These are phyloP conservation scores for Bombyx huttoni DNA, from an alignment of 2,888 invertebrate species.

Conservation along the genomic window DNA sequence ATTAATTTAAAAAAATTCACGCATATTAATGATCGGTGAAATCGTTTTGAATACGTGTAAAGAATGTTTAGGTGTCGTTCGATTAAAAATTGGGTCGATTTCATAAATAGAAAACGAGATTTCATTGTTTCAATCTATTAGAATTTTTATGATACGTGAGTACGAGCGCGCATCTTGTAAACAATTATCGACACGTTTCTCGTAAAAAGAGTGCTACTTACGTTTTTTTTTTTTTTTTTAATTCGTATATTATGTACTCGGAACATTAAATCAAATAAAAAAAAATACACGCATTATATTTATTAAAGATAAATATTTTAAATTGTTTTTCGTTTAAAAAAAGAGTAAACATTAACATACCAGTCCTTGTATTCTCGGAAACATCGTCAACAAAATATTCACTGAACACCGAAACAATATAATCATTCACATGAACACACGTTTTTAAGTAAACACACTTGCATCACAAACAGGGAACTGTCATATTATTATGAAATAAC, in stretches of 20 bases:
- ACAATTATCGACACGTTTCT: too few species aligned
- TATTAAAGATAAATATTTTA: too few species aligned
- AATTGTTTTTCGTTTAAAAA: neutral
- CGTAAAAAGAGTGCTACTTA: too few species aligned
- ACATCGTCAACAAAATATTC: constrained; percentile 27
- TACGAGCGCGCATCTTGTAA: too few species aligned
- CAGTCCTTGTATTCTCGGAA: constrained; percentile 65
- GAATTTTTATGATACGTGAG: too few species aligned
- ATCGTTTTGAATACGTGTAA: constrained; percentile 1
- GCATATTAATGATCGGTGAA: constrained; percentile 1
- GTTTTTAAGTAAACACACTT: constrained; percentile 27
- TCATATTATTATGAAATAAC: constrained; percentile 22
- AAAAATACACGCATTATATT: too few species aligned
- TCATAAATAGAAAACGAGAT: neutral
- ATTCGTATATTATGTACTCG: too few species aligned
- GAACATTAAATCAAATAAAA: too few species aligned
- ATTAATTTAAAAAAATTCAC: neutral
- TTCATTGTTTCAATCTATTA: too few species aligned
- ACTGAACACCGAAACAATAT: constrained; percentile 22
- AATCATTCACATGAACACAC: constrained; percentile 22
- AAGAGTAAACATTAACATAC: constrained; percentile 27
- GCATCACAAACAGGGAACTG: constrained; percentile 19
- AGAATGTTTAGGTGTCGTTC: constrained; percentile 1
- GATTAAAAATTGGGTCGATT: constrained; percentile 1
- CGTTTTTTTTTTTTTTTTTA: too few species aligned